Conservation (phyloP, 2,888 invertebrate species). For the Meiosimyza platycephala region DNA sequence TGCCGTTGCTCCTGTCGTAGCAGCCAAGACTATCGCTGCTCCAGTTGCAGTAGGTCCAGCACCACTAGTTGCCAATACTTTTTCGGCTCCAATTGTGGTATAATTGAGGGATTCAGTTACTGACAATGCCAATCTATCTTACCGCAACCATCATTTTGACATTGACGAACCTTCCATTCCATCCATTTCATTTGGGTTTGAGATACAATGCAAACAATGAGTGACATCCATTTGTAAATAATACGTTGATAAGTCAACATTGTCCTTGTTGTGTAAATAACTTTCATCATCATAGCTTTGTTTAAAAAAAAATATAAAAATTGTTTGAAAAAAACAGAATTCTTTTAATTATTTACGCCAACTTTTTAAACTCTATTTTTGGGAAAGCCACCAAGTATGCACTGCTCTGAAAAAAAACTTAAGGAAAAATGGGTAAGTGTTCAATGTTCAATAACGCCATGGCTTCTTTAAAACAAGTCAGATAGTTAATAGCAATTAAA, state of each 20-base stretch:
- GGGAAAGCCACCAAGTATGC: too few species aligned
- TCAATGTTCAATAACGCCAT: too few species aligned
- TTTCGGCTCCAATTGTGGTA: slow-evolving; percentile 59
- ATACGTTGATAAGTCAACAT: slow-evolving; percentile 55
- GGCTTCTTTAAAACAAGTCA: too few species aligned
- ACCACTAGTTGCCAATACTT: slow-evolving; percentile 56
- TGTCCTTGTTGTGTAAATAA: slow-evolving; percentile 59
- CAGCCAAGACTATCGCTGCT: slow-evolving; percentile 58
- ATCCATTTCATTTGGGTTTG: slow-evolving; percentile 45
- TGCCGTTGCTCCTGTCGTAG: slow-evolving; percentile 65
- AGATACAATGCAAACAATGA: slow-evolving; percentile 53
- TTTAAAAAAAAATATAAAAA: slow-evolving; percentile 45
- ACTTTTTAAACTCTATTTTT: too few species aligned
- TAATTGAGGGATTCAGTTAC: slow-evolving; percentile 42
- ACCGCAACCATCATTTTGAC: slow-evolving; percentile 18
- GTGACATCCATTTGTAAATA: slow-evolving; percentile 66
- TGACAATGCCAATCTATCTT: slow-evolving; percentile 11
- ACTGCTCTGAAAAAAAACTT: too few species aligned
- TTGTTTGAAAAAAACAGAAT: slow-evolving; percentile 38
- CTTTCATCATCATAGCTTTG: slow-evolving; percentile 56
- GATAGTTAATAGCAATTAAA: too few species aligned
- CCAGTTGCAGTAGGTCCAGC: slow-evolving; percentile 55
- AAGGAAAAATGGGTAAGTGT: too few species aligned
- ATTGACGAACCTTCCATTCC: slow-evolving; percentile 18
- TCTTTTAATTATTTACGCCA: not conserved